Conservation (phyloP, 2,888 invertebrate genomes). For the Noctuana brunneofusca region DNA sequence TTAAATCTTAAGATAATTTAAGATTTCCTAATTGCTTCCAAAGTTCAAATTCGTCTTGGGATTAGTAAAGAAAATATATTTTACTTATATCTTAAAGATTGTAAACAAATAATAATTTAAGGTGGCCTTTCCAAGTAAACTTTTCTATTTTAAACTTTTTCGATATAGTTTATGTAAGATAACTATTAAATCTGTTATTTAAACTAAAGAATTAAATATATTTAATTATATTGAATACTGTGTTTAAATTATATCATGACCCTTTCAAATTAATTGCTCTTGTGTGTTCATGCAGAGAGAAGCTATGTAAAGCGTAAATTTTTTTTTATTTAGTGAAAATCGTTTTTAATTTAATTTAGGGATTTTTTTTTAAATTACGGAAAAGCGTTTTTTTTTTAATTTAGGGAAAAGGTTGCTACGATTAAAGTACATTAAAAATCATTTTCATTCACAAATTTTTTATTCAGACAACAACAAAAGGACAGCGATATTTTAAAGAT, state of each 20-base stretch:
- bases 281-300: too few relatives aligned
- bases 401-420: not conserved
- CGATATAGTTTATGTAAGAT: constrained; percentile 77
- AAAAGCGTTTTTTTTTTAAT: too few relatives aligned
- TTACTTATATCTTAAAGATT: constrained; percentile 26
- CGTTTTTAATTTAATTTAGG: too few relatives aligned
- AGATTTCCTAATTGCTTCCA: constrained; percentile 29
- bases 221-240: constrained; percentile 44
- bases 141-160: constrained; percentile 72
- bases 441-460: not conserved
- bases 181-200: constrained; percentile 48
- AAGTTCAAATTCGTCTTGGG: constrained; percentile 33
- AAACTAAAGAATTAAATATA: constrained; percentile 45
- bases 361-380: too few relatives aligned
- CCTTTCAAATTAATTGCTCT: too few relatives aligned
- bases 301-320: not conserved
- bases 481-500: not conserved
- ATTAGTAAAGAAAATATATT: constrained; percentile 31
- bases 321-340: too few relatives aligned
- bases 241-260: constrained; percentile 36
- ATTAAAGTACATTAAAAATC: not conserved
- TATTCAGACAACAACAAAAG: constrained; percentile 7
- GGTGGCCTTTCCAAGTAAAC: constrained; percentile 80
- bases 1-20: constrained; percentile 24
- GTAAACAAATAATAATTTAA: constrained; percentile 48